phyloP scores from a whole-genome alignment of 2,113 vertebrate species.

The Spea multiplicata region DNA sequence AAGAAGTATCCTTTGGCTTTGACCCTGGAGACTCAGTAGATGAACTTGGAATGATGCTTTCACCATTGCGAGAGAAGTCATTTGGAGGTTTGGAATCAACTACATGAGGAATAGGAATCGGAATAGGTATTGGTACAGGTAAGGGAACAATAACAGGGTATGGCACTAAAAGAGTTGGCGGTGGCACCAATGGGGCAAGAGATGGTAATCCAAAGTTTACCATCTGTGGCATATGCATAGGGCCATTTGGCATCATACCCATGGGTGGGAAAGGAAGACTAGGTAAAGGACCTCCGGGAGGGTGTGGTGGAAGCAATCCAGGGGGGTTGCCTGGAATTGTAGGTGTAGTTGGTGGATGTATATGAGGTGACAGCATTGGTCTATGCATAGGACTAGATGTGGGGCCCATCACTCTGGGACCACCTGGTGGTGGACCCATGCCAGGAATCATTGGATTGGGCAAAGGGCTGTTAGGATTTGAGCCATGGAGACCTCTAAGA shows the following conservation, averaged over 20 bases:
- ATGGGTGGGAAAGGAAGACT: constrained; percentile 87
- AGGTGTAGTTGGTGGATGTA: constrained; percentile 82
- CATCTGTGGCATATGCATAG: constrained; percentile 87
- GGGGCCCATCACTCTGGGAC: constrained; percentile 81
- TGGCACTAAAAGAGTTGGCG: constrained; percentile 93
- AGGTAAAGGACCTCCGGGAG: constrained; percentile 80
- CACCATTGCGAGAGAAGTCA: constrained; percentile 80
- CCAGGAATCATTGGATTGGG: constrained; percentile 92
- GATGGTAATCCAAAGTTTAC: constrained; percentile 97
- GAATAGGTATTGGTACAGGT: constrained; percentile 94
- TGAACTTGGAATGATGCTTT: constrained; percentile 76
- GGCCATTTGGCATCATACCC: constrained; percentile 95
- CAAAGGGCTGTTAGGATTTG: constrained; percentile 87
- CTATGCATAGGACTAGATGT: constrained; percentile 94
- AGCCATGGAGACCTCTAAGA: constrained; percentile 81
- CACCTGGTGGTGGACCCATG: constrained; percentile 82
- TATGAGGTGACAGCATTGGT: constrained; percentile 87
- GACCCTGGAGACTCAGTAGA: constrained; percentile 75
- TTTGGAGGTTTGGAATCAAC: constrained; percentile 82
- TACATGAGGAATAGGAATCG: constrained; percentile 87
- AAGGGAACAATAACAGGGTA: constrained; percentile 96
- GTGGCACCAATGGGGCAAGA: constrained; percentile 91
- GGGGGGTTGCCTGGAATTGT: constrained; percentile 83
- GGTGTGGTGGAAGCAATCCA: constrained; percentile 81
- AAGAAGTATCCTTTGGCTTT: constrained; percentile 70